Percentiles rank a stretch among this genome's conserved stretches.
Conservation (phyloP, 2,113 vertebrate species). For the Crocuta crocuta region DNA sequence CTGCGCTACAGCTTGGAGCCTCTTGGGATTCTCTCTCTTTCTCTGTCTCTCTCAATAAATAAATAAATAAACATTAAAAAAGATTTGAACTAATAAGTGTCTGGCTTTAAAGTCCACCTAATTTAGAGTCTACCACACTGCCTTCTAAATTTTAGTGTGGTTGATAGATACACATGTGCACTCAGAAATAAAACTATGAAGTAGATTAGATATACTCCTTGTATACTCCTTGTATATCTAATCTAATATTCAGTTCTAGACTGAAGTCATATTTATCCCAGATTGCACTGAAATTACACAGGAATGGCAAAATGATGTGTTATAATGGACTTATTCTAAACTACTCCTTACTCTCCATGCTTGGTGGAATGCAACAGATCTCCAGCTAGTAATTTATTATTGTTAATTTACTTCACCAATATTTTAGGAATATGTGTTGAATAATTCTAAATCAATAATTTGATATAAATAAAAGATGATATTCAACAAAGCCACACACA, state of each 20-base stretch:
- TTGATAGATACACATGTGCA: background rate
- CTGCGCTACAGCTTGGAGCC: too few relatives aligned
- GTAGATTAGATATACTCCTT: background rate
- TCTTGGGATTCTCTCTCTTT: too few relatives aligned
- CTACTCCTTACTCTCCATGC: conserved; percentile 66
- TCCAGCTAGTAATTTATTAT: conserved; percentile 79
- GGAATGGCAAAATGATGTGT: conserved; percentile 77
- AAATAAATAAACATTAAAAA: too few relatives aligned
- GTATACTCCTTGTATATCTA: too few relatives aligned
- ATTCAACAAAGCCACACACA: conserved; percentile 75
- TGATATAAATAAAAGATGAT: conserved; percentile 73
- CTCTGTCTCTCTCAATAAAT: too few relatives aligned
- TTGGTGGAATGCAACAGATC: conserved; percentile 70
- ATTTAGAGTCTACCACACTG: background rate
- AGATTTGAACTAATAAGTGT: background rate
- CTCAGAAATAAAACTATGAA: conserved; percentile 51
- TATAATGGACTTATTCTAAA: conserved; percentile 72
- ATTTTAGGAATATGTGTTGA: conserved; percentile 84
- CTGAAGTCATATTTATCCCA: conserved; percentile 18
- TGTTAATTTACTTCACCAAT: conserved; percentile 81
- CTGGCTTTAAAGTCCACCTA: background rate
- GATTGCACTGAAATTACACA: conserved; percentile 77
- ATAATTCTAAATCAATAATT: conserved; percentile 74
- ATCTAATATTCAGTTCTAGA: background rate
- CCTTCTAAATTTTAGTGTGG: background rate